Evolutionary conservation across 2,797 vertebrate species (phyloP).

Genomic region (Anableps anableps): DNA sequence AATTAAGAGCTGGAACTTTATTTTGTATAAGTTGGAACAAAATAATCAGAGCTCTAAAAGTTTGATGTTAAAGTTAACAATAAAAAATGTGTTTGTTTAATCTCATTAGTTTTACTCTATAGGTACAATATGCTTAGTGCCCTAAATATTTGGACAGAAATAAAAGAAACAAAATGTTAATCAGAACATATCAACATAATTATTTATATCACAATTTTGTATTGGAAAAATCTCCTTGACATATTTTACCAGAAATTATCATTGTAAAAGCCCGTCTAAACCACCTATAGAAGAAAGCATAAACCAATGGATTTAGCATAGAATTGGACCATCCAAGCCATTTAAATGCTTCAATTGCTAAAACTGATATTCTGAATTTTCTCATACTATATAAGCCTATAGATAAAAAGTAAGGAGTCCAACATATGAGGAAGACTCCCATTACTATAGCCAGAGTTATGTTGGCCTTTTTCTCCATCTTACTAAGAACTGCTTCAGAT

Average conservation of each 20-base stretch:
- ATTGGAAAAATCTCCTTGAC: neutral
- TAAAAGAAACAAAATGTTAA: neutral
- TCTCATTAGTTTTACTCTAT: too few relatives aligned
- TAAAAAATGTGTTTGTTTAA: too few relatives aligned
- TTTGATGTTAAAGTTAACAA: too few relatives aligned
- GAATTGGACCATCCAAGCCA: neutral
- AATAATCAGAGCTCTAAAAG: too few relatives aligned
- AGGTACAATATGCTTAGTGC: too few relatives aligned
- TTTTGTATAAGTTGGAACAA: too few relatives aligned
- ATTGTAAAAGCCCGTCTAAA: neutral
- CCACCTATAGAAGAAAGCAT: slow-evolving; percentile 1
- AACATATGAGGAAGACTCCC: slow-evolving; percentile 32
- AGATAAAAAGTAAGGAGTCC: neutral
- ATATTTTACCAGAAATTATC: neutral
- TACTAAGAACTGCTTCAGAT: slow-evolving; percentile 7
- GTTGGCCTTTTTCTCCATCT: slow-evolving; percentile 40
- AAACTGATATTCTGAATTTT: neutral
- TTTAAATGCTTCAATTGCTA: neutral
- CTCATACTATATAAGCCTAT: neutral
- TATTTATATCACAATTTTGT: neutral
- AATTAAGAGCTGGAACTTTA: too few relatives aligned
- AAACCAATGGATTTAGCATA: neutral
- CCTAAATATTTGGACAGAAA: neutral
- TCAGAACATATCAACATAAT: neutral
- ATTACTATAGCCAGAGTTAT: slow-evolving; percentile 38